A percentile compares a stretch with the other conserved stretches of the same genome.
Conservation (phyloP, 2,113 vertebrate genomes). For the Cebus imitator region DNA sequence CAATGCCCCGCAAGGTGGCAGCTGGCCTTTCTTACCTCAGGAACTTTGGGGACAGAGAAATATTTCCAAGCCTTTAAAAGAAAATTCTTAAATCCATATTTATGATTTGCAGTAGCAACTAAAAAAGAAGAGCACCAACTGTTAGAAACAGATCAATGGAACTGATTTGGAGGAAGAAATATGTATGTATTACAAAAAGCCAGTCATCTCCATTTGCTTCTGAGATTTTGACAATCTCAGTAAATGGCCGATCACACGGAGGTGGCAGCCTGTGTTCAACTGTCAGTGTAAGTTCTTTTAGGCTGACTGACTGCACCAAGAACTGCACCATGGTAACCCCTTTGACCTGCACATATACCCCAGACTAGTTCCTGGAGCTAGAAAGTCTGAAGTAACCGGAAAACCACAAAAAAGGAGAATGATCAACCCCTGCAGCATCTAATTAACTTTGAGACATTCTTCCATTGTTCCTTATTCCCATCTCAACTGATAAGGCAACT, state of each 20-base stretch:
- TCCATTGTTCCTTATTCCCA: too few species aligned
- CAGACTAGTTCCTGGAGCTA: too few species aligned
- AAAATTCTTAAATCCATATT: not conserved
- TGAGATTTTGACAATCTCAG: not conserved
- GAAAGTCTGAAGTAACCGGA: too few species aligned
- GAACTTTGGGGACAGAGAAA: not conserved
- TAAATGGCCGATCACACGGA: rapidly evolving
- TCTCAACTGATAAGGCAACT: too few species aligned
- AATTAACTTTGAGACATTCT: too few species aligned
- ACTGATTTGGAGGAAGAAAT: not conserved
- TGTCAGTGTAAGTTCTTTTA: too few species aligned
- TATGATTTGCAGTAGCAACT: not conserved
- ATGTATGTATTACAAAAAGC: not conserved
- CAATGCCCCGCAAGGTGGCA: not conserved
- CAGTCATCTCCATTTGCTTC: not conserved
- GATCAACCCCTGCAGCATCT: too few species aligned
- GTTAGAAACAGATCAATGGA: not conserved
- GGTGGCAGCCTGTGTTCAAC: rapidly evolving
- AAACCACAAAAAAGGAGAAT: too few species aligned
- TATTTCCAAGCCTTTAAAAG: not conserved
- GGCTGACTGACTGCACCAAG: too few species aligned
- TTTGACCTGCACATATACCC: too few species aligned
- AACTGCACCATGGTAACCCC: too few species aligned
- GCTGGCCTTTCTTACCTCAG: not conserved
- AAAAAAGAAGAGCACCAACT: not conserved